Base-by-base conservation (phyloP, 2,888 invertebrate species). In the Agonopterix heracliana region DNA sequence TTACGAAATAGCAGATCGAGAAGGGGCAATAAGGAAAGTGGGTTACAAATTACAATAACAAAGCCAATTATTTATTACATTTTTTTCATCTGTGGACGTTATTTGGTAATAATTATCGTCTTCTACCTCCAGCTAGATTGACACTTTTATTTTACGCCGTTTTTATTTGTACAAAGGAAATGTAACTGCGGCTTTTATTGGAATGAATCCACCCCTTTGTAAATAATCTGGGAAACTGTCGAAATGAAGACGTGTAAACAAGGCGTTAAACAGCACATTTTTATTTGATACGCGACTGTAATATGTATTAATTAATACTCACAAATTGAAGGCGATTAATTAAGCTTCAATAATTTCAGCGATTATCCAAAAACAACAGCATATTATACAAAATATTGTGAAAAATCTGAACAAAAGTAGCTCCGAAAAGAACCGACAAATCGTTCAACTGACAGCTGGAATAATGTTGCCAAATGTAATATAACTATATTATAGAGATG, bases 171-270 rank as follows among this genome's bases (percentile, higher is more conserved):
- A 38, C 38, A 38, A 38, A 38, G 38, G 38, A 38, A n/a, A 38
- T n/a, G n/a, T 38, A 38, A 41, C 11, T 26, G 12, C 3, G 46
- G 5, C 17, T 43, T 47, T 43, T 47, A 46, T 53, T 60, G 52
- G 55, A 57, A 64, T 59, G 73, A 73, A 80, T 83, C 82, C 87
- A 77, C 87, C 86, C 86, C 85, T 85, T 86, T 81, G 78, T 82
- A 85, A 78, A 82, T 79, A 81, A 73, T 70, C 65, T 64, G 62
- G 63, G 45, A 50, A 53, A 36, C n/a, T 45, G 44, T 40, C 42
- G 45, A 41, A 46, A 50, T 48, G 73, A 71, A 79, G 80, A 87
- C 87, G 87, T 86, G 86, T 87, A 87, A 87, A 87, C 87, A 87
- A 85, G 71, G 64, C 61, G 61, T 56, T 53, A 59, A 59, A 58